These are phyloP conservation scores for Triplophysa tibetana DNA, from an alignment of 2,113 vertebrate genomes.

Conservation along the genomic window DNA sequence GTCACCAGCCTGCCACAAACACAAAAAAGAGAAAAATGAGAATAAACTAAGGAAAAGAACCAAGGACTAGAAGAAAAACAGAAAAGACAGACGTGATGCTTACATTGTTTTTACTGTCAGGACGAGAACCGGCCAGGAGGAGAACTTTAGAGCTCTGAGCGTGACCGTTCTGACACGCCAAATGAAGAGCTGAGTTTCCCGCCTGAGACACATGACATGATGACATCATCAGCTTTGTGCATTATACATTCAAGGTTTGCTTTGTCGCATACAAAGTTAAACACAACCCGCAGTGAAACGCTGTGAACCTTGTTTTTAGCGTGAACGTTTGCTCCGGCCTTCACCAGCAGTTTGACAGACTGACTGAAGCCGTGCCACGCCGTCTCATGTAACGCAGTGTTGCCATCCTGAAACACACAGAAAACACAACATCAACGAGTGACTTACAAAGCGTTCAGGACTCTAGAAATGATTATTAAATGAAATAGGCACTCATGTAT, in stretches of 20 bases:
- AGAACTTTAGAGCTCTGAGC: conserved; percentile 87
- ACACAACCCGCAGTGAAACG: background rate
- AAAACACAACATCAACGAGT: background rate
- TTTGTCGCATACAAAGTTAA: no score
- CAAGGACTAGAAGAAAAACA: background rate
- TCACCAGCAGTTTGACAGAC: conserved; percentile 91
- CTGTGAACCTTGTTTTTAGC: conserved; percentile 89
- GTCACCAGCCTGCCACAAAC: conserved; percentile 82
- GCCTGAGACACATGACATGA: conserved; percentile 75
- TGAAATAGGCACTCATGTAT: background rate
- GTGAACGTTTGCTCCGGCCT: conserved; percentile 92
- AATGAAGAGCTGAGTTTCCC: conserved; percentile 91
- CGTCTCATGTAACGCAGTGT: conserved; percentile 91
- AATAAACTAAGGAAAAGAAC: background rate
- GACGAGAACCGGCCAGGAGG: conserved; percentile 88
- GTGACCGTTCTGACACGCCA: conserved; percentile 96
- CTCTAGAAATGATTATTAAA: no score
- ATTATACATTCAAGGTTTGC: no score
- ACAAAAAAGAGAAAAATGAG: background rate
- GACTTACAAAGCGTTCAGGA: no score
- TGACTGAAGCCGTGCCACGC: conserved; percentile 97
- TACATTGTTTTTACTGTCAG: conserved; percentile 91
- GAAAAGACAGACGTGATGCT: conserved; percentile 54
- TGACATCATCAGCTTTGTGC: no score
- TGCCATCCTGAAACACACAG: conserved; percentile 81